phyloP scores from a whole-genome alignment of 2,113 vertebrate species.

The Hippoglossus stenolepis region DNA sequence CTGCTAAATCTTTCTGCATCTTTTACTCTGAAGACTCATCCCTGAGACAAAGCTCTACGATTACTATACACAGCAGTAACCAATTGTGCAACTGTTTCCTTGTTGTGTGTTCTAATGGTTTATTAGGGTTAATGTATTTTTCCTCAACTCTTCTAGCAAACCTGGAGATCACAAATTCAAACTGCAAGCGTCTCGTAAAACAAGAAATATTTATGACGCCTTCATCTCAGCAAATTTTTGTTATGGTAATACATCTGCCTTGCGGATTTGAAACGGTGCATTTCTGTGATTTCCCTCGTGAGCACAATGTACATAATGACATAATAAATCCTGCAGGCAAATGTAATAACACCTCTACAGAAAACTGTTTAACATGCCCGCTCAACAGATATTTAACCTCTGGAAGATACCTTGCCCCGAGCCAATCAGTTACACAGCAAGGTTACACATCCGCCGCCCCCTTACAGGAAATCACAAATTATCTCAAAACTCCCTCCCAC shows the following conservation, averaged over 20 bases:
- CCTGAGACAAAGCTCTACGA: not conserved
- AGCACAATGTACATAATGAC: slow-evolving; percentile 48
- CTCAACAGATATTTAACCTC: slow-evolving; percentile 60
- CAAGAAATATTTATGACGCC: slow-evolving; percentile 14
- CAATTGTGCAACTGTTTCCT: not conserved
- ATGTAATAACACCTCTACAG: slow-evolving; percentile 19
- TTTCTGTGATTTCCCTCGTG: slow-evolving; percentile 59
- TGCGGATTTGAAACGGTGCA: slow-evolving; percentile 39
- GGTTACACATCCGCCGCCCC: slow-evolving; percentile 43
- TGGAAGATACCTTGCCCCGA: slow-evolving; percentile 45
- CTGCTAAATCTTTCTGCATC: not conserved
- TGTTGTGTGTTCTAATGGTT: not conserved
- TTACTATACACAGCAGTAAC: slow-evolving; percentile 6
- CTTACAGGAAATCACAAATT: slow-evolving; percentile 62
- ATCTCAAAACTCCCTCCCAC: slow-evolving; percentile 30
- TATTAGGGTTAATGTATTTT: not conserved
- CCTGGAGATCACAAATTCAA: not conserved
- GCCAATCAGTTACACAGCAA: slow-evolving; percentile 47
- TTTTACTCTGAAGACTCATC: not conserved
- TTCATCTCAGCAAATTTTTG: slow-evolving; percentile 20
- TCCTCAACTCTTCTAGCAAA: not conserved
- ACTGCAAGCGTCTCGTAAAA: not conserved
- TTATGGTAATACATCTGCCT: slow-evolving; percentile 50
- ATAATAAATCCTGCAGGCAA: slow-evolving; percentile 50
- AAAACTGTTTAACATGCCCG: slow-evolving; percentile 36